phyloP scores from a whole-genome alignment of 1,140 invertebrate genomes.

The Papilio dardanus region DNA sequence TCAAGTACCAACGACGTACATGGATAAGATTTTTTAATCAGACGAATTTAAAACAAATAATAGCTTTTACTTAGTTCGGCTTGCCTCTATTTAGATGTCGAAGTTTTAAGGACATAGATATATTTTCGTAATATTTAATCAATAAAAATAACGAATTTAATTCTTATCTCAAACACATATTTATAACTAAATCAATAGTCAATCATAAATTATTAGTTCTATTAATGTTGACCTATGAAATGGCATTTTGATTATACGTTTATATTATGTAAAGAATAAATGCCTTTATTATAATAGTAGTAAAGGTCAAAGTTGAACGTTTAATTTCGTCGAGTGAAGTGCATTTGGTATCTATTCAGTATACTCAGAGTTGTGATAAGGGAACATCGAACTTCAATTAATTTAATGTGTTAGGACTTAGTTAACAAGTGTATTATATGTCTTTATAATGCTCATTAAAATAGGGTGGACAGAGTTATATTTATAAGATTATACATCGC shows the following conservation, averaged over 20 bases:
- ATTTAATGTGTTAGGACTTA: conserved; percentile 17
- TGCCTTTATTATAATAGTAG: not conserved
- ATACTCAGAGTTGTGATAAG: conserved; percentile 9
- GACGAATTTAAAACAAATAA: too few relatives aligned
- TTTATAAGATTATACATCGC: too few relatives aligned
- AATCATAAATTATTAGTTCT: not conserved
- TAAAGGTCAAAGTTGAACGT: conserved; percentile 2
- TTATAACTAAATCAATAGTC: not conserved
- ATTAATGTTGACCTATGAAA: conserved; percentile 25
- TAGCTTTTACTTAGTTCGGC: too few relatives aligned
- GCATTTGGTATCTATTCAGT: not conserved
- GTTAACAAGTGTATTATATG: not conserved
- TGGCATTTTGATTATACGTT: conserved; percentile 26
- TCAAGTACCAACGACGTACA: too few relatives aligned
- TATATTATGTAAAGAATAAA: not conserved
- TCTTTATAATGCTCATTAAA: not conserved
- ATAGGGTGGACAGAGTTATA: too few relatives aligned
- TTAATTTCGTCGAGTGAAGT: not conserved
- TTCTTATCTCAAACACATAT: not conserved
- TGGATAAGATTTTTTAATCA: too few relatives aligned
- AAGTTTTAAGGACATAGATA: too few relatives aligned
- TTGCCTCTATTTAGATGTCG: too few relatives aligned
- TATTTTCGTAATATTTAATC: too few relatives aligned
- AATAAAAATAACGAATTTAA: not conserved
- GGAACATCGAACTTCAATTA: conserved; percentile 31